These are phyloP conservation scores for Nannobrachium achirus DNA, from an alignment of 2,113 vertebrate species.

Conservation along the genomic window DNA sequence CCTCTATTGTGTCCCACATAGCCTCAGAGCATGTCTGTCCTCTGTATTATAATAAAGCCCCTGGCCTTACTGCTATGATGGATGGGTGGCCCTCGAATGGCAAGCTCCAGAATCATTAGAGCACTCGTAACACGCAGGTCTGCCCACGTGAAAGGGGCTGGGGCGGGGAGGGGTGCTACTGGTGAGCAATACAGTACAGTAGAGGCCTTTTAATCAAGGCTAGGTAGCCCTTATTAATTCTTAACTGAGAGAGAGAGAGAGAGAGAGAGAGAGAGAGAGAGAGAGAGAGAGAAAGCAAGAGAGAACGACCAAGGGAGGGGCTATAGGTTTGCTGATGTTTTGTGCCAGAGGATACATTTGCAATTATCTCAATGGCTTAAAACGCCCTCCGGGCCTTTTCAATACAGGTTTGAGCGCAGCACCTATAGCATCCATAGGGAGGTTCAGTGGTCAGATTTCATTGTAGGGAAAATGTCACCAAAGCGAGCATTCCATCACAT, in stretches of 20 bases:
- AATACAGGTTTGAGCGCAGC: conserved; percentile 44
- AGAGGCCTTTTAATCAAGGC: conserved; percentile 72
- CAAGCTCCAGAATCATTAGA: conserved; percentile 80
- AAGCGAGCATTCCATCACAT: conserved; percentile 59
- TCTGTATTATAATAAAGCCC: conserved; percentile 83
- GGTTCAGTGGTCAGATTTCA: conserved; percentile 56
- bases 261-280: not conserved
- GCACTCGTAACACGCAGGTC: conserved; percentile 70
- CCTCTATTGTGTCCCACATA: conserved; percentile 84
- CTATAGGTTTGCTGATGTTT: conserved; percentile 54
- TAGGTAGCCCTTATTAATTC: conserved; percentile 66
- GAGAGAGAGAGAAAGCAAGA: conserved; percentile 14
- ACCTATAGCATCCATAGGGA: conserved; percentile 59
- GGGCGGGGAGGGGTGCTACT: conserved; percentile 47
- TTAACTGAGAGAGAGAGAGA: conserved; percentile 26
- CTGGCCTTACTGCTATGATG: conserved; percentile 78
- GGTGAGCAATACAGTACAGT: conserved; percentile 62
- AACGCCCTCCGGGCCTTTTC: conserved; percentile 48
- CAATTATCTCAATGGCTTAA: conserved; percentile 67
- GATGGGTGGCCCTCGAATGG: conserved; percentile 79
- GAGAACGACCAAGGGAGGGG: conserved; percentile 1
- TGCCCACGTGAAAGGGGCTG: conserved; percentile 60
- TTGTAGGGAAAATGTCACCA: conserved; percentile 37
- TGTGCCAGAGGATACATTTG: conserved; percentile 62
- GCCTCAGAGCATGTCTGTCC: conserved; percentile 83